Conservation (phyloP, 2,113 vertebrate species). For the Etheostoma cragini region DNA sequence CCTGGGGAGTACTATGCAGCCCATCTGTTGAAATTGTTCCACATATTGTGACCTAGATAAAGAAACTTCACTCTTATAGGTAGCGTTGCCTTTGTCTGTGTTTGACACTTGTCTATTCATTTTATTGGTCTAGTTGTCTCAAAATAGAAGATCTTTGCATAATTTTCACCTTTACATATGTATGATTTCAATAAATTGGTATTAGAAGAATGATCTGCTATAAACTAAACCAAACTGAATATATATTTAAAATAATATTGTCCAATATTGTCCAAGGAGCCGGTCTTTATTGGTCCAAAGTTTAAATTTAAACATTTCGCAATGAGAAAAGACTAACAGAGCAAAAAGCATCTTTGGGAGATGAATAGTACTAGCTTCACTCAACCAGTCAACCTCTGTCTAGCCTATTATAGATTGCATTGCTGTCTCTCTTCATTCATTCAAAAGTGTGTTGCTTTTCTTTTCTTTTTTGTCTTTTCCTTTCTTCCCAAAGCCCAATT, state of each 20-base stretch:
- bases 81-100: conserved; percentile 69
- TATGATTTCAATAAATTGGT: conserved; percentile 60
- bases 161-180: conserved; percentile 74
- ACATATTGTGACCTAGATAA: conserved; percentile 89
- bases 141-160: conserved; percentile 81
- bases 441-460: conserved; percentile 64
- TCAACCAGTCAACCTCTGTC: conserved; percentile 51
- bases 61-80: conserved; percentile 79
- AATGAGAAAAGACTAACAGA: conserved; percentile 17
- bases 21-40: conserved; percentile 88
- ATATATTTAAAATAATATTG: no score
- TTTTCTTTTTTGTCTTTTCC: conserved; percentile 61
- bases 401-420: conserved; percentile 28
- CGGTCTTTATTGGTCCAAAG: background rate
- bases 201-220: conserved; percentile 51
- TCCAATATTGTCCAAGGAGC: background rate
- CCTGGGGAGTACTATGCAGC: conserved; percentile 83
- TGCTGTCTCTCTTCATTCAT: conserved; percentile 43
- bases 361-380: conserved; percentile 33
- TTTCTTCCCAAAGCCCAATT: conserved; percentile 63
- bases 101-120: conserved; percentile 85
- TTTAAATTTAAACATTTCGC: conserved; percentile 33
- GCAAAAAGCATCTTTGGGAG: conserved; percentile 35
- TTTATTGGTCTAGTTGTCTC: conserved; percentile 81
- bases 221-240: conserved; percentile 47